Conservation (phyloP, 1,140 invertebrate species). For the Drosophila bipectinata region DNA sequence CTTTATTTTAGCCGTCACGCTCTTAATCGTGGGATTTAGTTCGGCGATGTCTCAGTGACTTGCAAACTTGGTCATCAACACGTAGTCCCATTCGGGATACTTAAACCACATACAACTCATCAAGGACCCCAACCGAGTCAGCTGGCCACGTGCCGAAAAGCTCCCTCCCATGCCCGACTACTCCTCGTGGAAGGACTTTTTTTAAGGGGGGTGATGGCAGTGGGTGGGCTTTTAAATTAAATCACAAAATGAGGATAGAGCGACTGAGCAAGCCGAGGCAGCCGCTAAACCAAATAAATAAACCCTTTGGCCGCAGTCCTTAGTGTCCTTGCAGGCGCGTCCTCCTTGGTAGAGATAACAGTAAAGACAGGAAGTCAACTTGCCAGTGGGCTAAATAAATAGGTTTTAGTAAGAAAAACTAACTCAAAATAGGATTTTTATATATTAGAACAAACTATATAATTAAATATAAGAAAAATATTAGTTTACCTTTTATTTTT, state of each 20-base stretch:
- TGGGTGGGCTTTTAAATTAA: conserved; percentile 75
- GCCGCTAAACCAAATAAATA: conserved; percentile 77
- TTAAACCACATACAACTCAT: conserved; percentile 56
- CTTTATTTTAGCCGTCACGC: conserved; percentile 25
- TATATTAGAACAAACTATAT: neutral
- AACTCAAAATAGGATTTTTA: neutral
- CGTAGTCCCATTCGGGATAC: conserved; percentile 67
- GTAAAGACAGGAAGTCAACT: conserved; percentile 68
- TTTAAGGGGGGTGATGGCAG: conserved; percentile 1
- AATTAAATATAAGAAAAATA: neutral
- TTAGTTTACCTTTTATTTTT: neutral
- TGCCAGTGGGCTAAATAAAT: conserved; percentile 32
- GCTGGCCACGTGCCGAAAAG: conserved; percentile 52
- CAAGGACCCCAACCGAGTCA: conserved; percentile 19
- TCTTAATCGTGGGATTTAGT: conserved; percentile 16
- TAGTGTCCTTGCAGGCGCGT: conserved; percentile 46
- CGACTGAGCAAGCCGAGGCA: conserved; percentile 48
- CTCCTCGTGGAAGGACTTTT: conserved; percentile 16
- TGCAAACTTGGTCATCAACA: conserved; percentile 51
- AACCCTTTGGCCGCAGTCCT: conserved; percentile 73
- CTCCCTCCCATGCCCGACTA: neutral
- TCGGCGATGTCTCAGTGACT: conserved; percentile 23
- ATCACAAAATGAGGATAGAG: conserved; percentile 77
- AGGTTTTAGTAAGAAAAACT: neutral
- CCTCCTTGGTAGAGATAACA: conserved; percentile 50